A percentile compares a stretch with the other conserved stretches of the same genome.
phyloP scores from a whole-genome alignment of 2,797 vertebrate species.

The Cyprinella venusta region DNA sequence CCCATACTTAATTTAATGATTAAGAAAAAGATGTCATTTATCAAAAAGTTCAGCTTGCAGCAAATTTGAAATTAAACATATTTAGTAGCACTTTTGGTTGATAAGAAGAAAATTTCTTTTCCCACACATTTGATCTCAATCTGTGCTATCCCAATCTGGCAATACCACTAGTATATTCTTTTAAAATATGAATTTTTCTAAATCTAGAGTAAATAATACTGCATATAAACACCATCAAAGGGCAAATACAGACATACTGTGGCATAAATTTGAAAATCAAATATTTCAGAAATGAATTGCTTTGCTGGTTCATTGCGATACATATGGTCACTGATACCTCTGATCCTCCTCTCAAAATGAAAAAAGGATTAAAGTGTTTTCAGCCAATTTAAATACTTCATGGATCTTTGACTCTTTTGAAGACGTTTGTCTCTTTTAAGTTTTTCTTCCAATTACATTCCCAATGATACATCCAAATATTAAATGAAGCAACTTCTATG shows the following conservation, averaged over 20 bases:
- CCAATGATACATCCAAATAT: constrained; percentile 22
- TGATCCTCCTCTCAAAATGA: constrained; percentile 39
- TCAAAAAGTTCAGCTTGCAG: constrained; percentile 4
- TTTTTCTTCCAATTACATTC: constrained; percentile 37
- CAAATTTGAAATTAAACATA: neutral
- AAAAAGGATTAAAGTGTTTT: constrained; percentile 48
- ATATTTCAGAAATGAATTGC: constrained; percentile 22
- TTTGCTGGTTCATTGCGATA: constrained; percentile 16
- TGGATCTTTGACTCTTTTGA: constrained; percentile 36
- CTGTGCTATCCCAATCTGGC: neutral
- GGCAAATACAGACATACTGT: neutral
- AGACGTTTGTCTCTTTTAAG: constrained; percentile 44
- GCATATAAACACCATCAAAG: constrained; percentile 10
- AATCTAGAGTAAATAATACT: constrained; percentile 1
- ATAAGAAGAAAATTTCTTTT: neutral
- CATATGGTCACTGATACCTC: constrained; percentile 40
- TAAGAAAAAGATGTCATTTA: constrained; percentile 29
- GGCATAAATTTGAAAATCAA: constrained; percentile 1
- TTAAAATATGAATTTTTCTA: neutral
- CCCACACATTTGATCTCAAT: neutral
- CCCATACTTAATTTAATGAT: constrained; percentile 21
- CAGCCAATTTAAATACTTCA: constrained; percentile 24
- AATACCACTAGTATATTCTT: neutral
- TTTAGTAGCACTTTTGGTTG: constrained; percentile 1
- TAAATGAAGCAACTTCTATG: constrained; percentile 33